Percentiles rank a stretch among this genome's conserved stretches.
Conservation (phyloP, 2,797 vertebrate genomes). For the Sylvia borin region DNA sequence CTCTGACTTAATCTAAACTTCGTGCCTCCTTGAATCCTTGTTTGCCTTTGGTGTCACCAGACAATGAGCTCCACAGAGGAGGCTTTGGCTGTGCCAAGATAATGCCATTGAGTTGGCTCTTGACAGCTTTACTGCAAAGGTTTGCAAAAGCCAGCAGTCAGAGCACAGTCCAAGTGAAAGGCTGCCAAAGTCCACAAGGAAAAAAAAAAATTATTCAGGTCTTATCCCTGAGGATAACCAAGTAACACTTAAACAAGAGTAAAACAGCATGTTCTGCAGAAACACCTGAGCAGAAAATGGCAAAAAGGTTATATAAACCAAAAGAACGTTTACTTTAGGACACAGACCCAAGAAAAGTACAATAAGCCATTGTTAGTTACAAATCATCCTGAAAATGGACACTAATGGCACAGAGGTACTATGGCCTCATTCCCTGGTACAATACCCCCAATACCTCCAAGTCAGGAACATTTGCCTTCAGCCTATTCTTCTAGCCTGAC, state of each 20-base stretch:
- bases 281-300: conserved; percentile 23
- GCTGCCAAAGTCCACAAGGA: conserved; percentile 28
- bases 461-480: conserved; percentile 26
- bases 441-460: conserved; percentile 44
- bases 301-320: conserved; percentile 57
- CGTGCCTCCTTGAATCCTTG: not conserved
- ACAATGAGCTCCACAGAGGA: not conserved
- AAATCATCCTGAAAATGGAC: conserved; percentile 17
- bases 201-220: not conserved
- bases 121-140: conserved; percentile 12
- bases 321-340: conserved; percentile 31
- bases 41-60: conserved; percentile 30
- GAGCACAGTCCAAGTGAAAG: not conserved
- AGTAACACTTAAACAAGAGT: conserved; percentile 47
- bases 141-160: not conserved
- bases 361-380: conserved; percentile 58
- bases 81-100: not conserved
- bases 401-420: not conserved
- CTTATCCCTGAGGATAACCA: conserved; percentile 27
- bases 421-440: conserved; percentile 33
- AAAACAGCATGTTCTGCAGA: conserved; percentile 47
- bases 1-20: not conserved
- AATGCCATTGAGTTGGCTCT: not conserved
- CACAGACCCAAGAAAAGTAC: conserved; percentile 15
- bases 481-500: not conserved